Conservation (phyloP, 1,140 invertebrate genomes). For the Zaprionus gabonicus region DNA sequence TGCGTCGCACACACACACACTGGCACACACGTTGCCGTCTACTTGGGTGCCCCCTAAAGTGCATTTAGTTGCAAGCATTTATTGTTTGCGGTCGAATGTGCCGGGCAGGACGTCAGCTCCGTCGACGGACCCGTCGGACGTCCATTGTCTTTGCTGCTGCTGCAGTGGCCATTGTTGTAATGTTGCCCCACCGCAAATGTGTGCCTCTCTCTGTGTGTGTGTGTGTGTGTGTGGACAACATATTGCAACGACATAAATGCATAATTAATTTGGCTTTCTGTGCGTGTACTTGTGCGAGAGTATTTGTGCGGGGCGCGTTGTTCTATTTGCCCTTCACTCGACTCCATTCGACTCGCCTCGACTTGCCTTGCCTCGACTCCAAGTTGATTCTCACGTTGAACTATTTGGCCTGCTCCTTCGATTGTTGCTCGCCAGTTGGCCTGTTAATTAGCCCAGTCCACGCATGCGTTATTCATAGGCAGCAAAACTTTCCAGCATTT, state of each 20-base stretch:
- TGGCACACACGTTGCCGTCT: constrained; percentile 21
- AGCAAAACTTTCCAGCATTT: constrained; percentile 25
- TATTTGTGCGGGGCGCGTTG: constrained; percentile 22
- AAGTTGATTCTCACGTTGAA: constrained; percentile 49
- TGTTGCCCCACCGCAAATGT: constrained; percentile 19
- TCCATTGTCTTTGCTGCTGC: constrained; percentile 56
- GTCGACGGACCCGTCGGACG: constrained; percentile 23
- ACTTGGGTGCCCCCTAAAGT: constrained; percentile 64
- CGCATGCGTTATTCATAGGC: constrained; percentile 42
- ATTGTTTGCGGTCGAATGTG: constrained; percentile 79
- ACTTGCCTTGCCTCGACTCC: constrained; percentile 28
- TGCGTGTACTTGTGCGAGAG: constrained; percentile 40
- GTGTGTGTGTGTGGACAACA: constrained; percentile 52
- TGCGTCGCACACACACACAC: constrained; percentile 57
- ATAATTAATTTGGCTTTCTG: constrained; percentile 81
- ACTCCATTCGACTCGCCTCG: background rate
- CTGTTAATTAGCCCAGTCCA: constrained; percentile 59
- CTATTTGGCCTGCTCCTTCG: constrained; percentile 41
- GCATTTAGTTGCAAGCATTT: constrained; percentile 82
- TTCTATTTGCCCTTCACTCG: constrained; percentile 26
- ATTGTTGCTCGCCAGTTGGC: constrained; percentile 24
- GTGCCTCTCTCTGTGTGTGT: constrained; percentile 22
- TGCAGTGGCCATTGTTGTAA: constrained; percentile 61
- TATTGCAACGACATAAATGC: constrained; percentile 81
- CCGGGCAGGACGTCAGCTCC: constrained; percentile 47